A percentile compares a stretch with the other conserved stretches of the same genome.
Evolutionary conservation across 2,113 vertebrate genomes (phyloP).

Genomic region (Cyphomyrus discorhynchus): DNA sequence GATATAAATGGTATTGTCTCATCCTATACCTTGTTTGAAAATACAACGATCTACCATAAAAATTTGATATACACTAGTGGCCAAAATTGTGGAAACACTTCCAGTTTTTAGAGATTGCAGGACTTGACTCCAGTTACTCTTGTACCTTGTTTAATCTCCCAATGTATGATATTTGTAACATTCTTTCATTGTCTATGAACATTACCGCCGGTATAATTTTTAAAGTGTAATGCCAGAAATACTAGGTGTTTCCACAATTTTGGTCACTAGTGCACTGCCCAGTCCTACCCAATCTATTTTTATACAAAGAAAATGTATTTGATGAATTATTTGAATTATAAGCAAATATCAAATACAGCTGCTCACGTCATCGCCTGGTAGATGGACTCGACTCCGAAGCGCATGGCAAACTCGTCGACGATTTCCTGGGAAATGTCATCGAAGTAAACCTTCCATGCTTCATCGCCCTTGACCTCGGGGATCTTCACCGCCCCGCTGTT

Average conservation of each 20-base stretch:
- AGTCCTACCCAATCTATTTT: not conserved
- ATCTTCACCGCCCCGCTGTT: conserved; percentile 81
- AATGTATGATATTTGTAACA: too few relatives aligned
- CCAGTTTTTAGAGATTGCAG: too few relatives aligned
- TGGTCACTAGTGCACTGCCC: not conserved
- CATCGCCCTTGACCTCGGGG: conserved; percentile 85
- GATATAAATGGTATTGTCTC: not conserved
- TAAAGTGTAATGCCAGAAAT: not conserved
- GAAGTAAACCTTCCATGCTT: conserved; percentile 97
- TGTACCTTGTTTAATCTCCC: too few relatives aligned
- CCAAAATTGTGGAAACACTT: too few relatives aligned
- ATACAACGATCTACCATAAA: not conserved
- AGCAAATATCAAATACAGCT: not conserved
- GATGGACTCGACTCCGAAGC: conserved; percentile 93
- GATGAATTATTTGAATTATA: not conserved
- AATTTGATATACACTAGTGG: not conserved
- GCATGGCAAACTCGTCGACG: conserved; percentile 95
- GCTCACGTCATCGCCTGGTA: conserved; percentile 99
- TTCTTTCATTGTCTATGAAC: not conserved
- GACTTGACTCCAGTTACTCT: too few relatives aligned
- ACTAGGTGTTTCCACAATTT: not conserved
- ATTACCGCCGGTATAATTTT: not conserved
- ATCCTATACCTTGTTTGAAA: not conserved
- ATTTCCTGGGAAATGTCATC: conserved; percentile 93
- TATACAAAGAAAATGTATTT: too few relatives aligned